Evolutionary conservation across 2,797 vertebrate genomes (phyloP).

Genomic region (Poeciliopsis turneri): DNA sequence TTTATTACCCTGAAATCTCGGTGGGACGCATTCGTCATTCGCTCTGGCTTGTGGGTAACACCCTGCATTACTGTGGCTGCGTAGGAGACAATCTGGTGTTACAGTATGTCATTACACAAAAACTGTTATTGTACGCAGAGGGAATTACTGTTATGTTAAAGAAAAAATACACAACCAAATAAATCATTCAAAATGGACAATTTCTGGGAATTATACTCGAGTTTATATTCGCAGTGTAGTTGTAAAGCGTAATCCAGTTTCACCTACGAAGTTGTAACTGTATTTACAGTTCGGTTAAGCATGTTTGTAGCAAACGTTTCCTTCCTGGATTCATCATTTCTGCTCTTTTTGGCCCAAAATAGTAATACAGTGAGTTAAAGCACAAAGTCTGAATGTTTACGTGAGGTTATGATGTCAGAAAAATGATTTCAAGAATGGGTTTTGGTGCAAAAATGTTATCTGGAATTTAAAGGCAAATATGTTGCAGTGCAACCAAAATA

Average conservation of each 20-base stretch:
- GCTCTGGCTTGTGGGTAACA: conserved; percentile 2
- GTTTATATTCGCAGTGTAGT: neutral
- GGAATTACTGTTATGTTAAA: neutral
- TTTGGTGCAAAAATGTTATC: neutral
- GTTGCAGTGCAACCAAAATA: neutral
- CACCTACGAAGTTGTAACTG: neutral
- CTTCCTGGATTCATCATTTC: neutral
- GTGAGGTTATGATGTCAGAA: neutral
- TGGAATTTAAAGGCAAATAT: neutral
- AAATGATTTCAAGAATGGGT: neutral
- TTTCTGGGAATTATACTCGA: neutral
- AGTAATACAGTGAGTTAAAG: neutral
- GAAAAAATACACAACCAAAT: neutral
- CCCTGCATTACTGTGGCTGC: conserved; percentile 1
- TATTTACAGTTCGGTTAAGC: neutral
- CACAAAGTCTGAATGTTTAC: neutral
- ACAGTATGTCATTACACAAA: conserved; percentile 12
- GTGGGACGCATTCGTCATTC: neutral
- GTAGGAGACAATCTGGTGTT: neutral
- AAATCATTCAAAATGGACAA: neutral
- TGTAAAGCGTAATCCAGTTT: neutral
- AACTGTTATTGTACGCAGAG: conserved; percentile 1
- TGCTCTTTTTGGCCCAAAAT: neutral
- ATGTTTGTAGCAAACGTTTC: neutral
- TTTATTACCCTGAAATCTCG: conserved; percentile 1